A percentile compares a stretch with the other conserved stretches of the same genome.
phyloP scores from a whole-genome alignment of 2,797 vertebrate genomes.

The Parotocinclus haroldoi region DNA sequence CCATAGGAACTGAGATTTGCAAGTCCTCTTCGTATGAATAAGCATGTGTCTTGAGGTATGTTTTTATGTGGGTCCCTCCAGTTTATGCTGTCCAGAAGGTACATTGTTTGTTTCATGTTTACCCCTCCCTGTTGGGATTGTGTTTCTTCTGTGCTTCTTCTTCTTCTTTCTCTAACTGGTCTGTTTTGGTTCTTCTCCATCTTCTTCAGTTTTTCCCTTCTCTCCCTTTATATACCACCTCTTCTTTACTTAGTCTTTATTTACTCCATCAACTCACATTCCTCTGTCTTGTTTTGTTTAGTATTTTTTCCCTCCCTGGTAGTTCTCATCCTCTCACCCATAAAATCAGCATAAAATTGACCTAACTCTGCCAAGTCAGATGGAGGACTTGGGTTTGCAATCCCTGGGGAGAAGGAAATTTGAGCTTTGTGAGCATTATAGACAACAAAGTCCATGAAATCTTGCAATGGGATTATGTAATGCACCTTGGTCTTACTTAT shows the following conservation, averaged over 20 bases:
- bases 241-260: background rate
- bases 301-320: constrained; percentile 41
- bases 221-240: background rate
- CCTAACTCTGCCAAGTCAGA: constrained; percentile 68
- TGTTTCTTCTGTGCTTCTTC: constrained; percentile 6
- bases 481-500: constrained; percentile 56
- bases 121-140: constrained; percentile 9
- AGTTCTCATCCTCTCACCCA: constrained; percentile 75
- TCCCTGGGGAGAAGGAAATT: constrained; percentile 62
- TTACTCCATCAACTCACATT: background rate
- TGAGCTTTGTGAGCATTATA: constrained; percentile 62
- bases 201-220: background rate
- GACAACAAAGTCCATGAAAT: constrained; percentile 71
- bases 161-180: constrained; percentile 8
- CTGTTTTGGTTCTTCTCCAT: constrained; percentile 12
- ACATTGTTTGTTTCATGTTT: constrained; percentile 29
- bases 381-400: constrained; percentile 57
- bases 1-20: constrained; percentile 48
- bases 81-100: constrained; percentile 50
- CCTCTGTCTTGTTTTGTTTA: constrained; percentile 13
- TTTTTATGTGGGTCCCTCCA: constrained; percentile 48
- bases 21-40: constrained; percentile 48
- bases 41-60: constrained; percentile 53
- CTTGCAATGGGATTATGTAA: constrained; percentile 74
- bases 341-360: constrained; percentile 83